Evolutionary conservation across 2,797 vertebrate species (phyloP).

Genomic region (Podarcis siculus): DNA sequence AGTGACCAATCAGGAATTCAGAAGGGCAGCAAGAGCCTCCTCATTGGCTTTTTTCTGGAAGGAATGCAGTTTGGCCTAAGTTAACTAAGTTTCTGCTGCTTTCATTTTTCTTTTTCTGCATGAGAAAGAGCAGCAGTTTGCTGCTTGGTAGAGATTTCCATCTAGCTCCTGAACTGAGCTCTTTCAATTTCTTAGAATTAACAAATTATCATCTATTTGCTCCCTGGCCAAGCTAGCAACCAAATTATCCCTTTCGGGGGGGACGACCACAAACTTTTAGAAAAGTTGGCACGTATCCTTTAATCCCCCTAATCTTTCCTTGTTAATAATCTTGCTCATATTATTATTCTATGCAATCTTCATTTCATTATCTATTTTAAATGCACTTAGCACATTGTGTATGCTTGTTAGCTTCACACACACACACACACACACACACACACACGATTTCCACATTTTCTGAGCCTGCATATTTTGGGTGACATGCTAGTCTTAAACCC

Average conservation of each 20-base stretch:
- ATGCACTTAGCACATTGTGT: neutral
- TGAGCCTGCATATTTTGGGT: neutral
- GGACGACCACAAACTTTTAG: neutral
- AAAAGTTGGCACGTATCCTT: neutral
- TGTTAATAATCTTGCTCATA: neutral
- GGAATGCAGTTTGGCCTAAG: too few species aligned
- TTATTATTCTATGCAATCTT: neutral
- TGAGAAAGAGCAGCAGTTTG: neutral
- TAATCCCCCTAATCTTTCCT: slow-evolving; percentile 7
- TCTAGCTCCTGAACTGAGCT: neutral
- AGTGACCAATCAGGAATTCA: too few species aligned
- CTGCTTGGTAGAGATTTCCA: neutral
- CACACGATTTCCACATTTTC: neutral
- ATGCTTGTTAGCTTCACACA: neutral
- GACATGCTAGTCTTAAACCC: too few species aligned
- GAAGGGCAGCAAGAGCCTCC: too few species aligned
- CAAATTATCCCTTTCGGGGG: neutral
- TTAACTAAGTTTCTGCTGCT: too few species aligned
- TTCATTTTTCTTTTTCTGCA: neutral
- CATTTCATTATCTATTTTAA: slow-evolving; percentile 11
- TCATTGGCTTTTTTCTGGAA: too few species aligned
- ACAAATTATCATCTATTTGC: neutral
- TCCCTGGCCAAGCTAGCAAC: neutral
- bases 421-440: neutral
- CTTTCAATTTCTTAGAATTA: neutral